Evolutionary conservation across 2,113 vertebrate genomes (phyloP).

Genomic region (Oncorhynchus kisutch): DNA sequence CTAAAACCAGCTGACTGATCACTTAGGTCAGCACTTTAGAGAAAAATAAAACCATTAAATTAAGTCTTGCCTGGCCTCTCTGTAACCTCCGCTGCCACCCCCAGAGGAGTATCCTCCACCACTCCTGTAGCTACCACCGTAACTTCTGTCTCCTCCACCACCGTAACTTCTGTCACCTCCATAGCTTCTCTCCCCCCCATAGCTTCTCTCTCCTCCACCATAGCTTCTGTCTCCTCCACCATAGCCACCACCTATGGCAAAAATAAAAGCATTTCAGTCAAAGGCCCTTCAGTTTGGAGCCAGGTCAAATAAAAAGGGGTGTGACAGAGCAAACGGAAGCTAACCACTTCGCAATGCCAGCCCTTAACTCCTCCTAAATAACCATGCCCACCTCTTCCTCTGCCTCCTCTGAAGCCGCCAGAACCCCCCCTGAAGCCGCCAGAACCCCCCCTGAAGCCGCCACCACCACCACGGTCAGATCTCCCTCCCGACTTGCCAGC

Average conservation of each 20-base stretch:
- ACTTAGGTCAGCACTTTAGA: too few species aligned
- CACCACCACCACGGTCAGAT: constrained; percentile 27
- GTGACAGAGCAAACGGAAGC: not conserved
- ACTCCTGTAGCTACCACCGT: constrained; percentile 64
- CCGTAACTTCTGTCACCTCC: constrained; percentile 74
- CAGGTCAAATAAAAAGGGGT: not conserved
- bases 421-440: constrained; percentile 77
- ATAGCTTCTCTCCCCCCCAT: constrained; percentile 68
- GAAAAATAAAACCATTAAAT: not conserved
- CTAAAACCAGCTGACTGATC: too few species aligned
- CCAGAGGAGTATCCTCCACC: constrained; percentile 63
- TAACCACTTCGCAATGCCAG: constrained; percentile 2
- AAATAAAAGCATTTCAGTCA: not conserved
- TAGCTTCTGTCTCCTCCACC: constrained; percentile 62
- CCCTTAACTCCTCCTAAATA: constrained; percentile 73
- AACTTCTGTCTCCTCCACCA: constrained; percentile 72
- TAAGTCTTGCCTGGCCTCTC: constrained; percentile 52
- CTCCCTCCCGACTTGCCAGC: constrained; percentile 83
- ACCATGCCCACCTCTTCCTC: constrained; percentile 75
- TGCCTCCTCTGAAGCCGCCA: constrained; percentile 74
- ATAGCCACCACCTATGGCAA: constrained; percentile 23
- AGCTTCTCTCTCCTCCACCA: constrained; percentile 67
- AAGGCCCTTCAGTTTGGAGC: not conserved
- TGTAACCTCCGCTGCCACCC: constrained; percentile 32
- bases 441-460: constrained; percentile 81